Base-by-base conservation (phyloP, 2,113 vertebrate species). In the Nothoprocta pentlandii region DNA sequence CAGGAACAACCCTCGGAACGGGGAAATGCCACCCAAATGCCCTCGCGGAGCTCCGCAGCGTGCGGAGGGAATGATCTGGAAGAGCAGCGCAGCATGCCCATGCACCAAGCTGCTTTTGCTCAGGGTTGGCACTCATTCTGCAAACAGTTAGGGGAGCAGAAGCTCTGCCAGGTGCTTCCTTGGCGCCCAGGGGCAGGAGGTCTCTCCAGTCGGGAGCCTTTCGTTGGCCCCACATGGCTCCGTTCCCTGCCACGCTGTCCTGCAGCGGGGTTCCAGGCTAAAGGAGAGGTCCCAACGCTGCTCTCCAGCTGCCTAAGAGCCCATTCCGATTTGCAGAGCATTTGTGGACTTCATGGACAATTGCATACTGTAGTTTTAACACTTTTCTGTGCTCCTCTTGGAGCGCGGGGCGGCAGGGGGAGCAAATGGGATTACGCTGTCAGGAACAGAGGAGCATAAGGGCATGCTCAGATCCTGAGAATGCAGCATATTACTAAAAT, bases 311-410 rank as follows among this genome's bases (percentile, higher is more conserved):
- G 8, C 96, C 94, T 95, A 86, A 96, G 91, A 95, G 74, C 95
- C 96, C 91, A 69, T 91, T 97, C 92, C 90, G 89, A 89, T 96
- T 96, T 95, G 93, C 95, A 93, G 73, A 95, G 96, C 87, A 96
- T 90, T 92, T 95, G 88, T 94, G 95, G 92, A 90, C 92, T 96
- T 94, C 89, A 78, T 5, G 11, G 96, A 92, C 74, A 96, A 95
- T 73, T 91, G 93, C 68, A 90, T 63, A 80, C 84, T 69, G 84
- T 90, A 88, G 90, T 95, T 92, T 92, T 90, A 91, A 95, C 93
- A 94, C 94, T 97, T 97, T 97, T 97, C 95, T 96, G 80, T 46
- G 78, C 94, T 96, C 71, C 6, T 97, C 97, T 98, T 94, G 96
- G 95, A 90, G 94, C 94, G 85, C 85, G 10, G 70, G 90, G 84